Percentiles rank a stretch among this genome's conserved stretches.
phyloP scores from a whole-genome alignment of 2,797 vertebrate genomes.

The Aplochiton taeniatus region DNA sequence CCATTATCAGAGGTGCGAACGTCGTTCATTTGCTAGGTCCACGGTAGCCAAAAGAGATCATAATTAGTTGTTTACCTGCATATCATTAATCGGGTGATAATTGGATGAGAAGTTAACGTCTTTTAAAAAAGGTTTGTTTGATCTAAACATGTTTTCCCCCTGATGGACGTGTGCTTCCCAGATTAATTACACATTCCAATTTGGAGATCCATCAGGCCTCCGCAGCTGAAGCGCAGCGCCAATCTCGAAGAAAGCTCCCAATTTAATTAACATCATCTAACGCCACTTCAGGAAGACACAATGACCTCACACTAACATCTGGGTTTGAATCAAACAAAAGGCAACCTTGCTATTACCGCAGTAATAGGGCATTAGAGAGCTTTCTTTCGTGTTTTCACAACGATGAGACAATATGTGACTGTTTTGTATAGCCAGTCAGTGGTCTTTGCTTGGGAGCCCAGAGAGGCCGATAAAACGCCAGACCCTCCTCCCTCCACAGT shows the following conservation, averaged over 20 bases:
- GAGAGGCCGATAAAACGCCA: constrained; percentile 31
- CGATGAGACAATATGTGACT: constrained; percentile 17
- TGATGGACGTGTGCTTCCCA: constrained; percentile 80
- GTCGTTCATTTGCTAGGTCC: constrained; percentile 67
- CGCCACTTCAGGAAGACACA: not conserved
- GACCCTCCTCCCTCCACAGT: constrained; percentile 35
- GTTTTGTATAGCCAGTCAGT: constrained; percentile 20
- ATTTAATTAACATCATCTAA: constrained; percentile 18
- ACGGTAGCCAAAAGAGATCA: constrained; percentile 81
- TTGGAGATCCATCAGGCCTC: constrained; percentile 62
- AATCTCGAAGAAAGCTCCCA: constrained; percentile 11
- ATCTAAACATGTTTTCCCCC: constrained; percentile 85
- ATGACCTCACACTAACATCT: constrained; percentile 10
- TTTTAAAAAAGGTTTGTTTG: constrained; percentile 78
- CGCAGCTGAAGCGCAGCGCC: constrained; percentile 23
- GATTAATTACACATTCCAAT: constrained; percentile 84
- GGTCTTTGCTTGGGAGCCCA: constrained; percentile 34
- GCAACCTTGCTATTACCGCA: constrained; percentile 1
- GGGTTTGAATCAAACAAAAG: not conserved
- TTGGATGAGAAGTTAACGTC: constrained; percentile 86
- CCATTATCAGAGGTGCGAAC: constrained; percentile 68
- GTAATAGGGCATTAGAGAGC: not conserved
- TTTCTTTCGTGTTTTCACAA: constrained; percentile 28
- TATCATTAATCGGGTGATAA: constrained; percentile 92
- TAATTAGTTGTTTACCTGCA: constrained; percentile 86